These are phyloP conservation scores for Rhagoletis zephyria DNA, from an alignment of 1,140 invertebrate species.

Conservation along the genomic window DNA sequence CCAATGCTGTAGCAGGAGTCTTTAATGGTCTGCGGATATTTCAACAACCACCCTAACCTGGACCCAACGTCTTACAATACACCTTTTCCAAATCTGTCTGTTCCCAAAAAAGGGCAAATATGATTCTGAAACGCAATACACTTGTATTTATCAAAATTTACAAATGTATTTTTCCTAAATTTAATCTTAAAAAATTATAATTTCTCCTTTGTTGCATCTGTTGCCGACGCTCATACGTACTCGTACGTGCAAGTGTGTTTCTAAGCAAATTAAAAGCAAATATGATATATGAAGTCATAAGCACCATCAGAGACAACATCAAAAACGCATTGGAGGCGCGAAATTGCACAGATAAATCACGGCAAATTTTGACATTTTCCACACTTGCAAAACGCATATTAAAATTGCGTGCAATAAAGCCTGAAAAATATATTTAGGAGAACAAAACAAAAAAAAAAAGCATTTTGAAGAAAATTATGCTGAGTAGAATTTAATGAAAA, in stretches of 20 bases:
- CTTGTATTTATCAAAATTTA: too few species aligned
- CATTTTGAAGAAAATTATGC: not conserved
- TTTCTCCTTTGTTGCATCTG: not conserved
- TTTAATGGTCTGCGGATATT: too few species aligned
- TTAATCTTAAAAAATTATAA: not conserved
- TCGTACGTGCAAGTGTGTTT: not conserved
- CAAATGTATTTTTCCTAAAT: too few species aligned
- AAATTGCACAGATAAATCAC: constrained; percentile 44
- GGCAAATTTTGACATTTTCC: constrained; percentile 27
- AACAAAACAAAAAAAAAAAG: not conserved
- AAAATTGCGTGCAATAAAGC: constrained; percentile 26
- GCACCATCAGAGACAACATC: not conserved
- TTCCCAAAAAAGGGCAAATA: too few species aligned
- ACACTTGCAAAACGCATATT: constrained; percentile 49
- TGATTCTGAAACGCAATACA: too few species aligned
- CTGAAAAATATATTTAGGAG: not conserved
- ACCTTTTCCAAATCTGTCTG: too few species aligned
- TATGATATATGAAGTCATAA: constrained; percentile 42
- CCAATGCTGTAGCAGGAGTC: too few species aligned
- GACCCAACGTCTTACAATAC: too few species aligned
- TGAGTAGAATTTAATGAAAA: constrained; percentile 46
- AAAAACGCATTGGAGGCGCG: constrained; percentile 14
- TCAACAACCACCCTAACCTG: too few species aligned
- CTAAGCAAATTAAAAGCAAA: constrained; percentile 48
- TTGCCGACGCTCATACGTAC: not conserved